A percentile compares a stretch with the other conserved stretches of the same genome.
phyloP scores from a whole-genome alignment of 2,113 vertebrate genomes.

The Mobula hypostoma region DNA sequence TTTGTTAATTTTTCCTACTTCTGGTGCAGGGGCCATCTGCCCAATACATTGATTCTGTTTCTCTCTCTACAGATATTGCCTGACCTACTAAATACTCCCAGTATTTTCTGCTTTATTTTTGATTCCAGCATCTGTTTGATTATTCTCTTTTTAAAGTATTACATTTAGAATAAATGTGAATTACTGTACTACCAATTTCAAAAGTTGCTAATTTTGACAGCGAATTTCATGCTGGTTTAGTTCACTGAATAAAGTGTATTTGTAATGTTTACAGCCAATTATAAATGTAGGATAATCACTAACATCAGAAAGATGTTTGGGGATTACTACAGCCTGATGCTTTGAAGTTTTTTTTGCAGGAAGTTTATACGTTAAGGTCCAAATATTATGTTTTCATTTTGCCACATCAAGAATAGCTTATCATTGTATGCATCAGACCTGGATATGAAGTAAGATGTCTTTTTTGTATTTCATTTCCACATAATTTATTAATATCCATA shows the following conservation, averaged over 20 bases:
- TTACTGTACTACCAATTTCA: neutral
- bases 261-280: neutral
- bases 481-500: conserved; percentile 82
- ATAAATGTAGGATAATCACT: neutral
- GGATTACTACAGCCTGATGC: neutral
- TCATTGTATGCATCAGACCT: conserved; percentile 71
- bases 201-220: neutral
- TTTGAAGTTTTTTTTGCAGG: neutral
- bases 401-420: conserved; percentile 67
- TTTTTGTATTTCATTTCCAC: conserved; percentile 76
- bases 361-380: conserved; percentile 66
- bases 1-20: no score
- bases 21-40: no score
- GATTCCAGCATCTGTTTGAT: neutral
- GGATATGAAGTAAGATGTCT: conserved; percentile 62
- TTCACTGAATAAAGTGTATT: neutral
- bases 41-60: no score
- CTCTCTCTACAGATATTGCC: no score
- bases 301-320: neutral
- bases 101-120: no score
- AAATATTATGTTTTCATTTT: conserved; percentile 72
- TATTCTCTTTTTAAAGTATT: neutral
- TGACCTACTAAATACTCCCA: no score
- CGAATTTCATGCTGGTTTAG: neutral
- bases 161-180: neutral